Conservation (phyloP, 1,140 invertebrate species). For the Melitaea cinxia region DNA sequence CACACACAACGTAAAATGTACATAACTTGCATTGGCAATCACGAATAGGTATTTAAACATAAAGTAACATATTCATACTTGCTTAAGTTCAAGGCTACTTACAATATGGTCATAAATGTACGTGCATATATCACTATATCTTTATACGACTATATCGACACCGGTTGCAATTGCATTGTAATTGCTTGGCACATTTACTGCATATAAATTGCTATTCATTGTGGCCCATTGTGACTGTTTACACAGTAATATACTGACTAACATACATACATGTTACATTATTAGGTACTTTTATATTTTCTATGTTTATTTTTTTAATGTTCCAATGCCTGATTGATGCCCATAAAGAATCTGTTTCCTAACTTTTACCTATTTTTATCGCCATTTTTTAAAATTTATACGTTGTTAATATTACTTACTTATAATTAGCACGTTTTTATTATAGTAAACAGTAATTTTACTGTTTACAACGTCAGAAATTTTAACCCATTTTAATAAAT, state of each 20-base stretch:
- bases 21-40: too few relatives aligned
- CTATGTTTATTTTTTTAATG: neutral
- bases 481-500: too few relatives aligned
- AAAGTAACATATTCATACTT: neutral
- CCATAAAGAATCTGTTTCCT: neutral
- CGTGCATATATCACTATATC: neutral
- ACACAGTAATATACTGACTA: constrained; percentile 10
- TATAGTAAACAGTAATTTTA: too few relatives aligned
- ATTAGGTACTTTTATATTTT: neutral
- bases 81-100: neutral
- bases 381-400: too few relatives aligned
- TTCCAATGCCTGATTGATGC: neutral
- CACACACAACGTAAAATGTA: too few relatives aligned
- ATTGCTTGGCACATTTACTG: constrained; percentile 76
- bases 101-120: neutral
- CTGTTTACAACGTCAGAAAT: too few relatives aligned
- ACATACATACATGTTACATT: neutral
- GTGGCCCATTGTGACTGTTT: constrained; percentile 48
- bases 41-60: neutral
- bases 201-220: constrained; percentile 78
- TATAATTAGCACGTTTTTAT: too few relatives aligned
- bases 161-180: constrained; percentile 48
- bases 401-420: too few relatives aligned
- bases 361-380: too few relatives aligned
- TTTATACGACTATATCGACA: neutral